Evolutionary conservation across 2,797 vertebrate species (phyloP).

Genomic region (Chelmon rostratus): DNA sequence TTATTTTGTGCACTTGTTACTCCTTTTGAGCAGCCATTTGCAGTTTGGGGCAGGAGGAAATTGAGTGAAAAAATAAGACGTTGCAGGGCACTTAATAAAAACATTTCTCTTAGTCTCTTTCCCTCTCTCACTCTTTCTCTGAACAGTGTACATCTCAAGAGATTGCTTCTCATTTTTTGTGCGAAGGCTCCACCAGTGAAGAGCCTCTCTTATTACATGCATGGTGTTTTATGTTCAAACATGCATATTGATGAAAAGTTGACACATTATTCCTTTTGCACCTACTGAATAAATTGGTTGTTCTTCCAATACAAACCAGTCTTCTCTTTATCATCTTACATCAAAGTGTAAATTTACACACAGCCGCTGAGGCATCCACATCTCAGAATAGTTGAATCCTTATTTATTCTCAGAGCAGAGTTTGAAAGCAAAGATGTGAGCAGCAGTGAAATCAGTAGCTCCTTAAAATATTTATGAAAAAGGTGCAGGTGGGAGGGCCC

Average conservation of each 20-base stretch:
- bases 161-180: slow-evolving; percentile 70
- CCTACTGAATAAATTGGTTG: slow-evolving; percentile 64
- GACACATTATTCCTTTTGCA: slow-evolving; percentile 67
- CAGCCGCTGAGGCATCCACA: slow-evolving; percentile 12
- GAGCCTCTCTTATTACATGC: slow-evolving; percentile 66
- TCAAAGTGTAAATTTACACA: slow-evolving; percentile 59
- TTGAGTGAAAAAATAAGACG: slow-evolving; percentile 67
- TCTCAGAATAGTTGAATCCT: slow-evolving; percentile 47
- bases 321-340: slow-evolving; percentile 60
- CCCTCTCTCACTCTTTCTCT: slow-evolving; percentile 10
- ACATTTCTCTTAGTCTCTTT: slow-evolving; percentile 51
- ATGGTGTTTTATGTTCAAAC: slow-evolving; percentile 71
- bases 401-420: slow-evolving; percentile 35
- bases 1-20: slow-evolving; percentile 64
- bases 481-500: slow-evolving; percentile 75
- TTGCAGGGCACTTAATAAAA: slow-evolving; percentile 66
- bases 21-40: slow-evolving; percentile 41
- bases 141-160: slow-evolving; percentile 59
- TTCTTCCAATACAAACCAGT: slow-evolving; percentile 48
- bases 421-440: slow-evolving; percentile 47
- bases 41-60: slow-evolving; percentile 59
- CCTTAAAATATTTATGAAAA: slow-evolving; percentile 43
- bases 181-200: slow-evolving; percentile 53
- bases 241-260: slow-evolving; percentile 75
- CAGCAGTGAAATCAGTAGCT: slow-evolving; percentile 17